Evolutionary conservation across 2,888 invertebrate species (phyloP).

Genomic region (Villa cingulata): DNA sequence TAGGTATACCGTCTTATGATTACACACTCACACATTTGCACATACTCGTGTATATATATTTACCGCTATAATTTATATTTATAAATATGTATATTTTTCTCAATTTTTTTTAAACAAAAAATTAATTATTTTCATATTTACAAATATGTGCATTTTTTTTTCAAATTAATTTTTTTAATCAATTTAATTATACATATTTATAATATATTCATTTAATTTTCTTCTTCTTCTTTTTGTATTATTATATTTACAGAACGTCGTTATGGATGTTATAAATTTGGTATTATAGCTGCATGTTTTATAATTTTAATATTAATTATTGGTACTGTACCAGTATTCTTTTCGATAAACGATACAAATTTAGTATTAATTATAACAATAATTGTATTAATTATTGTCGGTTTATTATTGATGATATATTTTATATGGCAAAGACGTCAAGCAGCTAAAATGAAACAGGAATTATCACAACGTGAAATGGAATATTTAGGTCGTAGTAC

Average conservation of each 20-base stretch:
- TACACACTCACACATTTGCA: too few relatives aligned
- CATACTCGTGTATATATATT: too few relatives aligned
- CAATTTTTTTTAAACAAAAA: too few relatives aligned
- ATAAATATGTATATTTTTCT: too few relatives aligned
- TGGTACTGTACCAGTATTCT: conserved; percentile 12
- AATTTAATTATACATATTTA: too few relatives aligned
- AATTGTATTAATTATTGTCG: conserved; percentile 11
- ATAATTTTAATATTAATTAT: conserved; percentile 12
- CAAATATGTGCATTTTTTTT: too few relatives aligned
- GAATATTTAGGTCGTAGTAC: conserved; percentile 12
- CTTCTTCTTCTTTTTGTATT: conserved; percentile 1
- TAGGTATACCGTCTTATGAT: too few relatives aligned
- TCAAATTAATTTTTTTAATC: too few relatives aligned
- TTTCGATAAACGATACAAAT: conserved; percentile 9
- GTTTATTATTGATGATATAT: conserved; percentile 9
- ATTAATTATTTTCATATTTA: too few relatives aligned
- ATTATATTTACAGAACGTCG: conserved; percentile 11
- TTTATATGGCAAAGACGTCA: conserved; percentile 11
- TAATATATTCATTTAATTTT: too few relatives aligned
- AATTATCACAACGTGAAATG: conserved; percentile 8
- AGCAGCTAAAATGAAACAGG: conserved; percentile 9
- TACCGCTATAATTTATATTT: too few relatives aligned
- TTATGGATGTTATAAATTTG: conserved; percentile 14
- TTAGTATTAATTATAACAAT: conserved; percentile 12
- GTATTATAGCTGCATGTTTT: conserved; percentile 10